Evolutionary conservation across 1,140 invertebrate species (phyloP).

Genomic region (Nilaparvata lugens): DNA sequence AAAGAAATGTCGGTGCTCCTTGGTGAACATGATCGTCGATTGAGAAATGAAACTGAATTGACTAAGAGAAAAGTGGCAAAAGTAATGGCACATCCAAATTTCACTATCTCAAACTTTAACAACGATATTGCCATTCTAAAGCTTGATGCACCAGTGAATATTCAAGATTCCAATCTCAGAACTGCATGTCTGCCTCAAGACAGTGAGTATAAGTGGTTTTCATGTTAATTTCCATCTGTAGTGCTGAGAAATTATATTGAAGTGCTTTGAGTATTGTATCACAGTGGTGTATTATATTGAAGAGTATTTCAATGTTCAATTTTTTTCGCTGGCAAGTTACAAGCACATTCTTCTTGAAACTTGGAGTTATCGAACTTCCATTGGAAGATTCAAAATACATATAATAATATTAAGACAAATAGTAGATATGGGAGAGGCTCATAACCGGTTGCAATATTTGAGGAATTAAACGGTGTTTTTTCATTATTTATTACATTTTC

Average conservation of each 20-base stretch:
- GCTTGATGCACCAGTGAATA: constrained; percentile 42
- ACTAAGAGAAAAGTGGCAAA: constrained; percentile 40
- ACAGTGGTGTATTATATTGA: no score
- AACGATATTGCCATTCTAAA: constrained; percentile 72
- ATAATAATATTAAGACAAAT: no score
- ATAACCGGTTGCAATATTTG: no score
- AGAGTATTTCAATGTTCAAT: no score
- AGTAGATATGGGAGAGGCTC: no score
- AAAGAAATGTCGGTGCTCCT: constrained; percentile 51
- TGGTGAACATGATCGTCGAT: constrained; percentile 63
- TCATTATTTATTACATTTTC: no score
- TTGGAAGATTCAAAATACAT: no score
- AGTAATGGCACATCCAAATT: constrained; percentile 55
- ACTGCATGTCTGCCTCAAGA: constrained; percentile 60
- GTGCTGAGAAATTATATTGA: neutral
- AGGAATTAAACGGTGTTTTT: no score
- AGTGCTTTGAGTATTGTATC: no score
- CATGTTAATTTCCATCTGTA: constrained; percentile 8
- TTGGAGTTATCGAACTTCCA: no score
- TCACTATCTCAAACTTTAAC: constrained; percentile 58
- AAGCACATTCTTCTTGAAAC: no score
- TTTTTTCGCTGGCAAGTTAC: no score
- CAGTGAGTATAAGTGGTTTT: constrained; percentile 47
- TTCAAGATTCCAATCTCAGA: constrained; percentile 44
- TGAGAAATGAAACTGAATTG: constrained; percentile 42